These are phyloP conservation scores for Embidobia sp. DNA, from an alignment of 2,888 invertebrate genomes.

Conservation along the genomic window DNA sequence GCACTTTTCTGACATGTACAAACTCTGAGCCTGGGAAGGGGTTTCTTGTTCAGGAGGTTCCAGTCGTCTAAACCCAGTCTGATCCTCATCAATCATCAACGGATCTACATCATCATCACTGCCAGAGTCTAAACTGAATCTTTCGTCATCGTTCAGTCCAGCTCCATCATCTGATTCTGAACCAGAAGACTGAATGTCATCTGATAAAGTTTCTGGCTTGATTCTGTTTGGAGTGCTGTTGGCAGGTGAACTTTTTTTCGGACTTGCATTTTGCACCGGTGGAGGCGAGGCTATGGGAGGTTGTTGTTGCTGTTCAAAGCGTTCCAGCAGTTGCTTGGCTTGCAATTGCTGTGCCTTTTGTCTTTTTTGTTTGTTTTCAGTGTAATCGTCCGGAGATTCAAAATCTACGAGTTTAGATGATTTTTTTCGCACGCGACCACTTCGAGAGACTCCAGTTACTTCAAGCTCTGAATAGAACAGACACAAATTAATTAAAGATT, in stretches of 20 bases:
- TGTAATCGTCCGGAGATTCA: conserved; percentile 93
- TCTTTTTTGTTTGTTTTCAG: conserved; percentile 84
- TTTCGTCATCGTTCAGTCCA: conserved; percentile 75
- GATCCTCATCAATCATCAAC: conserved; percentile 80
- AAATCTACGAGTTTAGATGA: conserved; percentile 97
- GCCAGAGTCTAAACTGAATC: conserved; percentile 76
- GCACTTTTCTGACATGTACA: conserved; percentile 91
- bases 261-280: conserved; percentile 60
- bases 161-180: conserved; percentile 77
- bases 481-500: too few species aligned
- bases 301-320: conserved; percentile 72
- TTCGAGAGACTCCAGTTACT: conserved; percentile 93
- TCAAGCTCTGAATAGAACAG: conserved; percentile 88
- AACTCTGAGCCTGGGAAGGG: conserved; percentile 83
- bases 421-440: conserved; percentile 95
- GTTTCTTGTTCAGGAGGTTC: conserved; percentile 82
- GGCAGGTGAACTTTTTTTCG: conserved; percentile 72
- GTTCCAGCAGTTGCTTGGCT: conserved; percentile 76
- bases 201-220: conserved; percentile 73
- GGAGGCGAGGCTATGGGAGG: conserved; percentile 17
- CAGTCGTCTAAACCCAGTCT: conserved; percentile 82
- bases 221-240: conserved; percentile 64
- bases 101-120: conserved; percentile 79
- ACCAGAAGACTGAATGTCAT: conserved; percentile 77
- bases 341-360: conserved; percentile 77